Evolutionary conservation across 1,140 invertebrate species (phyloP).

Genomic region (Papilio xuthus): DNA sequence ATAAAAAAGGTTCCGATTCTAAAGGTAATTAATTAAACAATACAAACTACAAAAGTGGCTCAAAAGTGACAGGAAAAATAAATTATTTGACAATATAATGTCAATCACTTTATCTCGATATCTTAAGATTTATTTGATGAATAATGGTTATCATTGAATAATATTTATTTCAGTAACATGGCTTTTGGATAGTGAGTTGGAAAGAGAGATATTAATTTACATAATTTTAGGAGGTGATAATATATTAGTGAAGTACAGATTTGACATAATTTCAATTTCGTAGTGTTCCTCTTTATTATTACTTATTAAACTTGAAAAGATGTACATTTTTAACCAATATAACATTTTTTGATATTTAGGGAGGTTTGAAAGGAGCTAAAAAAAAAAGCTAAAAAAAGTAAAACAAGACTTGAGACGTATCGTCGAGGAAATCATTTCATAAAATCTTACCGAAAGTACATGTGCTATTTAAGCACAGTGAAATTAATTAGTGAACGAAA

Average conservation of each 20-base stretch:
- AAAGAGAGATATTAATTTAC: slow-evolving; percentile 18
- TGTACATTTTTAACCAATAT: not conserved
- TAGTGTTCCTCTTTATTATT: not conserved
- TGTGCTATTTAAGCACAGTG: too few species aligned
- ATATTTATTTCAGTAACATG: not conserved
- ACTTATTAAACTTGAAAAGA: not conserved
- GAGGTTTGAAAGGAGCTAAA: not conserved
- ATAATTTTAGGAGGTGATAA: not conserved
- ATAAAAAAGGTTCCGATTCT: not conserved
- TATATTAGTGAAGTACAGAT: slow-evolving; percentile 1
- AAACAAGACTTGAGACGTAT: not conserved
- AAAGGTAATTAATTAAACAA: not conserved
- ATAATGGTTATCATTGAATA: not conserved
- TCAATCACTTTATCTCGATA: not conserved
- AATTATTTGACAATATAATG: slow-evolving; percentile 15
- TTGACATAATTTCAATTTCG: not conserved
- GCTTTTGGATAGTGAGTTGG: slow-evolving; percentile 30
- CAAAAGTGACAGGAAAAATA: not conserved
- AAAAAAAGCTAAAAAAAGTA: not conserved
- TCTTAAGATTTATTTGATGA: not conserved
- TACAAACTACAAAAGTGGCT: not conserved
- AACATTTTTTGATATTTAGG: not conserved
- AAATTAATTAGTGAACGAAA: not conserved
- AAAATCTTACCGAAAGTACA: too few species aligned
- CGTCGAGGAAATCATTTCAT: too few species aligned